Evolutionary conservation across 2,888 invertebrate species (phyloP).

Genomic region (Apamea epomidion): DNA sequence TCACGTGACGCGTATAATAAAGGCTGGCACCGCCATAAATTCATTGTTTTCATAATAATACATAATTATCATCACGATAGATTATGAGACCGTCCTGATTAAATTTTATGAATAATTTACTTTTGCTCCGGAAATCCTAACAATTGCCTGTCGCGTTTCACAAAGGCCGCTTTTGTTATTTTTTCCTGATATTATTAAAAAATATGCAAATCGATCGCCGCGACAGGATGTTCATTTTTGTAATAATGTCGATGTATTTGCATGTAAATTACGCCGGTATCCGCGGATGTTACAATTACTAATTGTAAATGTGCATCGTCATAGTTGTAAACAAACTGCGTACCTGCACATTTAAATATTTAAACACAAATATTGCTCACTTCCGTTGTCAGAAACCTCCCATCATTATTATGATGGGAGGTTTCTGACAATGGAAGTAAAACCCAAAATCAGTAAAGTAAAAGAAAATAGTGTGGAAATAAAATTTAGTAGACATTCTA

Average conservation of each 20-base stretch:
- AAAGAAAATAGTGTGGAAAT: slow-evolving; percentile 28
- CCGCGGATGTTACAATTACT: slow-evolving; percentile 87
- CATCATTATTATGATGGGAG: no score
- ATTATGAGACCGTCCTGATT: slow-evolving; percentile 85
- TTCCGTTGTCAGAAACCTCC: slow-evolving; percentile 61
- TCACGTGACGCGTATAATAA: slow-evolving; percentile 58
- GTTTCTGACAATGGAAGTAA: no score
- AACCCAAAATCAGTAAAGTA: slow-evolving; percentile 15
- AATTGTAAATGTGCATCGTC: slow-evolving; percentile 83
- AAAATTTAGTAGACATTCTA: slow-evolving; percentile 38
- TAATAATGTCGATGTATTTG: slow-evolving; percentile 87
- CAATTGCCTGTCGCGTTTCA: slow-evolving; percentile 84
- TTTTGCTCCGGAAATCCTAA: slow-evolving; percentile 84
- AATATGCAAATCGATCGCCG: slow-evolving; percentile 90
- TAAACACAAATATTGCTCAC: slow-evolving; percentile 64
- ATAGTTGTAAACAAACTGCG: slow-evolving; percentile 80
- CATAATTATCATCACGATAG: slow-evolving; percentile 82
- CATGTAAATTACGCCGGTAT: slow-evolving; percentile 87
- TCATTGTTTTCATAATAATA: slow-evolving; percentile 75
- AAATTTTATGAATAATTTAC: slow-evolving; percentile 88
- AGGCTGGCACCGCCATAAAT: slow-evolving; percentile 58
- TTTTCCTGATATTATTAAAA: slow-evolving; percentile 88
- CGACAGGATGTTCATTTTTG: slow-evolving; percentile 89
- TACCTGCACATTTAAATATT: slow-evolving; percentile 63
- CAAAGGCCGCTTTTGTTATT: slow-evolving; percentile 85